These are phyloP conservation scores for Heterodera filipjevi DNA, from an alignment of 2,888 invertebrate species.

Conservation along the genomic window DNA sequence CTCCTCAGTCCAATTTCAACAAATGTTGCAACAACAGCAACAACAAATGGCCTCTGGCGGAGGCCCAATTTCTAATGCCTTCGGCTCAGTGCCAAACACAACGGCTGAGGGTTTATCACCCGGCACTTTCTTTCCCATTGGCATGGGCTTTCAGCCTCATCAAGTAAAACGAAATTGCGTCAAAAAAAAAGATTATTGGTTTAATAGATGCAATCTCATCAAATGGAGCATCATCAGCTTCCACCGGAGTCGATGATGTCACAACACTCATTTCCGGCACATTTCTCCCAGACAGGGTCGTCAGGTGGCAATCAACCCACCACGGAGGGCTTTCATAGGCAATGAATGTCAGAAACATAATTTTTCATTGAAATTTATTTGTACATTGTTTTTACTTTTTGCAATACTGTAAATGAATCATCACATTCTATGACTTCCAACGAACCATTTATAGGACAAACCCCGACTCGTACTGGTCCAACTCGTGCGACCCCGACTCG, in stretches of 20 bases:
- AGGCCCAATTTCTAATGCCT: background rate
- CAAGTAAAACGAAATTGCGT: background rate
- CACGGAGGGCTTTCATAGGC: background rate
- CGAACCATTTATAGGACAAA: too few relatives aligned
- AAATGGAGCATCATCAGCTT: background rate
- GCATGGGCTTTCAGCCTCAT: background rate
- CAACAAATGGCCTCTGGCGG: conserved; percentile 16
- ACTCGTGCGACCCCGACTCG: too few relatives aligned
- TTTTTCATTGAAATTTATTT: too few relatives aligned
- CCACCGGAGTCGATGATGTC: background rate
- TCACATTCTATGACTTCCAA: too few relatives aligned
- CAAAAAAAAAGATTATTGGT: background rate
- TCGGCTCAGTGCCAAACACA: background rate
- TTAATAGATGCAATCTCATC: conserved; percentile 7
- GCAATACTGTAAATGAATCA: background rate
- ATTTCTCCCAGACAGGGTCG: background rate
- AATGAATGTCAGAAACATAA: background rate
- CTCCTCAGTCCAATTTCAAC: conserved; percentile 8
- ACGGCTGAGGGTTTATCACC: background rate
- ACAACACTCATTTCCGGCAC: background rate
- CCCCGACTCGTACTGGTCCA: too few relatives aligned
- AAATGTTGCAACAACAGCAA: conserved; percentile 23
- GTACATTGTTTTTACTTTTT: background rate
- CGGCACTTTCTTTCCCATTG: background rate
- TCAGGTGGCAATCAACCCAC: background rate